Percentiles rank a stretch among this genome's conserved stretches.
These are phyloP conservation scores for Eonycteris spelaea DNA, from an alignment of 2,113 vertebrate genomes.

Conservation along the genomic window DNA sequence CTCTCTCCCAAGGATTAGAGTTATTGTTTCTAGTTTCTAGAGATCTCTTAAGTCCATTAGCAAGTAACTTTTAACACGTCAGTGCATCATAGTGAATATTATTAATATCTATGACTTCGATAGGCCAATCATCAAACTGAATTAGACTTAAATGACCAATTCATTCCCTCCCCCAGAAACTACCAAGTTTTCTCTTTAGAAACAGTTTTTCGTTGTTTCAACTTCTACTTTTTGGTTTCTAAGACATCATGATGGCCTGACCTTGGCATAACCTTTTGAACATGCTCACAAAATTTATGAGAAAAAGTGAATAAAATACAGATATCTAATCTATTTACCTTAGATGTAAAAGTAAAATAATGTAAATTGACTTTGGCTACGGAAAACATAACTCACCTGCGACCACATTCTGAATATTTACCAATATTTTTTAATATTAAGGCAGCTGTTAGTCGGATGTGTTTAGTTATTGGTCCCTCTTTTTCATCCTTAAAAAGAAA, in stretches of 20 bases:
- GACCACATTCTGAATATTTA: slow-evolving; percentile 99
- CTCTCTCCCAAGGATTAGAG: not conserved
- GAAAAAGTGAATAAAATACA: not conserved
- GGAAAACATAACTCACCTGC: slow-evolving; percentile 89
- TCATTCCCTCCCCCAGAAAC: not conserved
- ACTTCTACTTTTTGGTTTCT: not conserved
- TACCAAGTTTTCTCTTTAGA: not conserved
- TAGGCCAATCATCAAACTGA: not conserved
- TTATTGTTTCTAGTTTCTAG: not conserved
- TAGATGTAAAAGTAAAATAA: not conserved
- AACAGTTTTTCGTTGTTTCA: not conserved
- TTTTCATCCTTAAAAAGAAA: slow-evolving; percentile 92
- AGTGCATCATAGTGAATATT: not conserved
- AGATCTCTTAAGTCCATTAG: not conserved
- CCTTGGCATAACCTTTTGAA: not conserved
- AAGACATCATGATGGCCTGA: not conserved
- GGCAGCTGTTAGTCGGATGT: slow-evolving; percentile 99
- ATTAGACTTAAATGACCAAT: not conserved
- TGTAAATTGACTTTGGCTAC: not conserved
- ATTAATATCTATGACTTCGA: not conserved
- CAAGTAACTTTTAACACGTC: not conserved
- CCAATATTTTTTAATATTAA: slow-evolving; percentile 99
- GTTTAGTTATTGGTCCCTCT: slow-evolving; percentile 99
- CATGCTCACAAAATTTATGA: not conserved
- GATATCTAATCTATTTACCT: not conserved